Percentiles rank a stretch among this genome's conserved stretches.
phyloP scores from a whole-genome alignment of 1,140 invertebrate genomes.

The Hermetia illucens region DNA sequence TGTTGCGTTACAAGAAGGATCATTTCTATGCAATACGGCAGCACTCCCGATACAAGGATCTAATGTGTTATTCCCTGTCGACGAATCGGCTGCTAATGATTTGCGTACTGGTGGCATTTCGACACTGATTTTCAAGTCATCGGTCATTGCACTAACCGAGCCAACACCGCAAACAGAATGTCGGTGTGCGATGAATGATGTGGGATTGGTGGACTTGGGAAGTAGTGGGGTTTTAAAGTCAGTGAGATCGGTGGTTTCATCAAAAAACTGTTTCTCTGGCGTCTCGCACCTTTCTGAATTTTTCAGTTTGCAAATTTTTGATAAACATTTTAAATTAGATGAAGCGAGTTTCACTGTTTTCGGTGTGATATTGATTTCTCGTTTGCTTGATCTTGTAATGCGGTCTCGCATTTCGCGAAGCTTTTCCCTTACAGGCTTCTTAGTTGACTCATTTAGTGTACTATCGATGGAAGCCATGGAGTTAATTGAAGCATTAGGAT shows the following conservation, averaged over 20 bases:
- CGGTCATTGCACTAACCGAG: background rate
- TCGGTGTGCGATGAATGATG: background rate
- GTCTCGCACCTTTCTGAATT: slow-evolving; percentile 2
- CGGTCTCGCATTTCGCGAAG: slow-evolving; percentile 18
- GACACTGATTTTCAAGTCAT: background rate
- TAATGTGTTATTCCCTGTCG: no score
- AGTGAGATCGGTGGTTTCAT: background rate
- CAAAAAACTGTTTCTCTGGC: background rate
- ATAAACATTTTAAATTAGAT: background rate
- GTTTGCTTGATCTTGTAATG: slow-evolving; percentile 6
- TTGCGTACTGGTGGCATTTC: background rate
- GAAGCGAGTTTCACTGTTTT: slow-evolving; percentile 1
- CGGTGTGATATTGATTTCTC: slow-evolving; percentile 4
- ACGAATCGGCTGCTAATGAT: background rate
- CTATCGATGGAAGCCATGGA: slow-evolving; percentile 20
- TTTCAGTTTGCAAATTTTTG: background rate
- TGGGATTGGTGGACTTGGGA: background rate
- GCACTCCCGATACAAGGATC: no score
- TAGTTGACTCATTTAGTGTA: slow-evolving; percentile 23
- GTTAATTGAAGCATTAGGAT: slow-evolving; percentile 21
- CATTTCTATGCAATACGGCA: no score
- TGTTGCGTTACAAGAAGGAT: background rate
- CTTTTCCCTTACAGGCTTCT: slow-evolving; percentile 24
- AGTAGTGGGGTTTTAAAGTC: background rate
- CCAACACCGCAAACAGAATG: slow-evolving; percentile 1